Base-by-base conservation (phyloP, 2,797 vertebrate genomes). In the Anguilla megastoma region DNA sequence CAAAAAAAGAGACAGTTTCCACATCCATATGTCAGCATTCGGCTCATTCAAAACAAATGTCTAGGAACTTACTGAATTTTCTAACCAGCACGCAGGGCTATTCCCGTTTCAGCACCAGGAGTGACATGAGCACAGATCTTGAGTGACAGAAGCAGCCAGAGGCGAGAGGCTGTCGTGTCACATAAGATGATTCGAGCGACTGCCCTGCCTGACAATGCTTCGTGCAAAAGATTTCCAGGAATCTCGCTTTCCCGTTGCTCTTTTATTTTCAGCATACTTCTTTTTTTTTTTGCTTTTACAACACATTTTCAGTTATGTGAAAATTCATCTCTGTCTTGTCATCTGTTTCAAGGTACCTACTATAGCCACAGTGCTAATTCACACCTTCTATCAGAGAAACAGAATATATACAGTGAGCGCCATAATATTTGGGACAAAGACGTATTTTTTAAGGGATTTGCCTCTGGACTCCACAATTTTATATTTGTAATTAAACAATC, bases 121-220 rank as follows among this genome's bases (percentile, higher is more conserved):
- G 6, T 12, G 33, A 41, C 10, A 45, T 18, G 16, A 41, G 36
- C 33, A 45, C 36, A 45, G 36, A 79, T 79, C 33, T 5, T 41
- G 74, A 79, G 74, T 41, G 74, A 79, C 74, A 79, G 74, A 18
- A 79, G 1, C 74, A 45, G 74, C 74, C 74, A 79, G 33, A 79
- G 74, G 74, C 36, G 18, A 79, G 36, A 45, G 74, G 74, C 36
- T 79, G 74, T 79, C 74, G 7, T 45, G 74, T 41, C 33, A 45
- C 33, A 79, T 79, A 41, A 45, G 18, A 33, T 33, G 10, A 45
- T 33, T 7, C 36, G 16, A 12, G 33, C 16, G 16, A 41, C 36
- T 45, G 74, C 18, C 41, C 36, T 21, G 36, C 74, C 7, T 2
- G 16, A 12, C 36, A 41, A 79, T 79, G 74, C 74, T 41, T 0